Conservation (phyloP, 2,113 vertebrate species). For the Salvelinus fontinalis region DNA sequence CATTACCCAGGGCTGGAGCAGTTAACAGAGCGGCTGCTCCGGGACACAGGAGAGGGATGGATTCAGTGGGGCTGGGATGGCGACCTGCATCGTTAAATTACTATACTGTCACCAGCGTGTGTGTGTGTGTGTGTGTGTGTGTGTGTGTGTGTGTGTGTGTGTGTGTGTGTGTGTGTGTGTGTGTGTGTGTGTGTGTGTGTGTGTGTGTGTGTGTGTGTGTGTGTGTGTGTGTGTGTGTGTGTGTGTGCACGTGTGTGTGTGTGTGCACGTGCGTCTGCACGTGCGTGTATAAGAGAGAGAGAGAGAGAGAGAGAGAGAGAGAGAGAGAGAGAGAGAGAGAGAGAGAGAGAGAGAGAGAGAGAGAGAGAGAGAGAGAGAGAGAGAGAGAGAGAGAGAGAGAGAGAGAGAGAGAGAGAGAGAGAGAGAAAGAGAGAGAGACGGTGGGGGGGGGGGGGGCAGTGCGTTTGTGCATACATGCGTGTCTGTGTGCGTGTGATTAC, state of each 20-base stretch:
- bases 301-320: no score
- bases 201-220: neutral
- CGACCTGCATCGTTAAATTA: neutral
- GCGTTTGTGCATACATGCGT: neutral
- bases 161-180: neutral
- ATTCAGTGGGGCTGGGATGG: constrained; percentile 39
- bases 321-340: no score
- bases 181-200: constrained; percentile 19
- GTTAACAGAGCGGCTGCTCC: neutral
- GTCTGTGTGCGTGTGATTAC: constrained; percentile 13
- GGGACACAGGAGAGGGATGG: neutral
- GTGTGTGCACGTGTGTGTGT: neutral
- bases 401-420: neutral
- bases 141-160: neutral
- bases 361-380: no score
- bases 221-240: constrained; percentile 5
- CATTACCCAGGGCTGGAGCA: neutral
- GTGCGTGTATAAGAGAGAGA: no score
- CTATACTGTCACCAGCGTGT: constrained; percentile 3
- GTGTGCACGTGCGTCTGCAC: no score
- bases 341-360: no score
- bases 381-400: no score
- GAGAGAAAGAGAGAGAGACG: no score
- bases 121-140: constrained; percentile 13
- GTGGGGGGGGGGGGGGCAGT: neutral